Evolutionary conservation across 1,140 invertebrate genomes (phyloP), one percentile per base, ranked within the genome.

Genomic region (Cotesia vestalis): DNA sequence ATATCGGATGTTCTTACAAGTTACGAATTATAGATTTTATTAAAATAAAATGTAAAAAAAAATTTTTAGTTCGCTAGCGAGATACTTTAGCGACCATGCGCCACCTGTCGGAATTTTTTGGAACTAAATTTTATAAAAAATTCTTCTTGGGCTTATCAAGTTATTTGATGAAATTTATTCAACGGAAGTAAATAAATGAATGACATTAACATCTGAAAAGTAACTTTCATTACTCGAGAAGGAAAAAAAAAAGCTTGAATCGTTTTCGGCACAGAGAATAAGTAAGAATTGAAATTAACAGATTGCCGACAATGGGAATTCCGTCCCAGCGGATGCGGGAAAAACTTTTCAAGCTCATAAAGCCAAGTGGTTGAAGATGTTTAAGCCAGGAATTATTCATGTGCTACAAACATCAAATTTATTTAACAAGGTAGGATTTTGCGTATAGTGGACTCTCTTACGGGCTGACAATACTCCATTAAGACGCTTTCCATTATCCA

Each of bases 261-360:
- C n/a, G 53, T n/a, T 1, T 5, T 8, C 27, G 12, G 12, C 12
- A 12, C 5, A 20, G 3, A 55, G 14, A 20, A n/a, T 14, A 59
- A 59, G 17, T 27, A 6, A 1, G 27, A 59, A 59, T 59, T 59
- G 14, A 9, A 59, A 59, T 59, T 9, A 20, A 20, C 20, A 20
- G 20, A 59, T 27, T 59, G 57, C 20, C 20, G 3, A 27, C 20
- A 17, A 59, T 20, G 9, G 17, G 17, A 17, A 11, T 20, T 59
- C n/a, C 27, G 5, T 17, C 20, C n/a, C 20, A 4, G 6, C 1
- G 20, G 8, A 20, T 27, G 17, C 20, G 8, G 17, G 20, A 59
- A 5, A 11, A 59, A 59, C 14, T 59, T 59, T 59, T 59, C 57
- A 59, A 59, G 57, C 57, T 59, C 57, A 59, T 59, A 59, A 59